A percentile compares a stretch with the other conserved stretches of the same genome.
Conservation (phyloP, 64 coral and sea anemone genomes). For the Montipora efflorescens region DNA sequence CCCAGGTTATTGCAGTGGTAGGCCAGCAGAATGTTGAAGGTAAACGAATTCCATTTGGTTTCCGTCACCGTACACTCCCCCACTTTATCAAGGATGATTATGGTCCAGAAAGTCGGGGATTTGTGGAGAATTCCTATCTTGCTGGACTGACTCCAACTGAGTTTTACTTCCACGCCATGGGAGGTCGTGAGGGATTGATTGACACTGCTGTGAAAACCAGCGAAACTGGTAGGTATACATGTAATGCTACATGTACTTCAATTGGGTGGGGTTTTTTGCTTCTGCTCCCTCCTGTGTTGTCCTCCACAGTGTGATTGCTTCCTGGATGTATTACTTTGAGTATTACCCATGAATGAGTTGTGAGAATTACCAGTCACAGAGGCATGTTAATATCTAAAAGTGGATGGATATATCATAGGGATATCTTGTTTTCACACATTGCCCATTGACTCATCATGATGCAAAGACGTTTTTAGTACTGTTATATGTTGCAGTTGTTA, state of each 20-base stretch:
- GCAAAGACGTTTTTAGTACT: not conserved
- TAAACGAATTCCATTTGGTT: conserved; percentile 99
- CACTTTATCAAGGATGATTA: conserved; percentile 99
- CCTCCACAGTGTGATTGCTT: too few relatives aligned
- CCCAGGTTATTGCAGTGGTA: conserved; percentile 99
- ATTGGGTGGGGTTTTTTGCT: too few relatives aligned
- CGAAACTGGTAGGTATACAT: conserved; percentile 93
- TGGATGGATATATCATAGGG: too few relatives aligned
- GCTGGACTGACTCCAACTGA: conserved; percentile 98
- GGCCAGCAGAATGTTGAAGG: conserved; percentile 99
- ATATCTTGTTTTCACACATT: too few relatives aligned
- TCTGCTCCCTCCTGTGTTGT: too few relatives aligned
- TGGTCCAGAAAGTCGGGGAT: conserved; percentile 98
- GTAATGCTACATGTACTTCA: not conserved
- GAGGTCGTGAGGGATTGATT: conserved; percentile 99
- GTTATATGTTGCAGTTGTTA: not conserved
- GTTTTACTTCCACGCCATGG: conserved; percentile 99
- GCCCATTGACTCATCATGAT: too few relatives aligned
- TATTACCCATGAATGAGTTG: too few relatives aligned
- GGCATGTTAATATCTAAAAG: too few relatives aligned
- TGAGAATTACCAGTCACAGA: too few relatives aligned
- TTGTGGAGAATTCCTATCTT: conserved; percentile 99
- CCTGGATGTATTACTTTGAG: too few relatives aligned
- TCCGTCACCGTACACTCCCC: conserved; percentile 95
- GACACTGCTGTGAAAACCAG: conserved; percentile 99